These are phyloP conservation scores for Nettapus auritus DNA, from an alignment of 2,113 vertebrate species.

Conservation along the genomic window DNA sequence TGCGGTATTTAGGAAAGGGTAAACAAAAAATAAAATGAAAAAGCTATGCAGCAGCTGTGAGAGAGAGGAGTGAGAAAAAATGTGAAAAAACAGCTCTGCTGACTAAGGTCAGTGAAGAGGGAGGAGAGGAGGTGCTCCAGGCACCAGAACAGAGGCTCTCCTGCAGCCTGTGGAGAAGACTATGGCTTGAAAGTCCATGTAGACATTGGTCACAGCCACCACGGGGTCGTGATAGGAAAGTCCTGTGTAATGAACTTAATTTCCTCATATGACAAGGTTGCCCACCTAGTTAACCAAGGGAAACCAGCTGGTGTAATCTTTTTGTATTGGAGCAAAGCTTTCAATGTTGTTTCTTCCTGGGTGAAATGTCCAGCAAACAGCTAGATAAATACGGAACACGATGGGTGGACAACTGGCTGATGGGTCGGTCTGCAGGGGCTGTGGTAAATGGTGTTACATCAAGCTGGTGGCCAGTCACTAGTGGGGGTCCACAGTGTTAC, in stretches of 20 bases:
- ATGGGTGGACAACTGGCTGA: background rate
- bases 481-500: background rate
- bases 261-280: too few species aligned
- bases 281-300: background rate
- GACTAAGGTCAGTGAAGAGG: background rate
- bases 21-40: background rate
- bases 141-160: background rate
- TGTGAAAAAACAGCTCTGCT: background rate
- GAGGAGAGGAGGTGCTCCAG: background rate
- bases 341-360: background rate
- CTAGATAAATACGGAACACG: background rate
- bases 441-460: background rate
- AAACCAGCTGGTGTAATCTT: background rate
- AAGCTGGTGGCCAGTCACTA: background rate
- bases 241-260: too few species aligned
- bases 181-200: background rate
- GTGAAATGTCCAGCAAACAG: background rate
- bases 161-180: background rate
- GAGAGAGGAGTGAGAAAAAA: background rate
- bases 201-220: background rate
- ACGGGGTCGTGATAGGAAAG: too few species aligned
- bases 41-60: background rate
- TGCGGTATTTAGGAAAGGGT: background rate
- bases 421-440: background rate
- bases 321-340: background rate